These are phyloP conservation scores for Nerophis lumbriciformis DNA, from an alignment of 2,113 vertebrate genomes.

Conservation along the genomic window DNA sequence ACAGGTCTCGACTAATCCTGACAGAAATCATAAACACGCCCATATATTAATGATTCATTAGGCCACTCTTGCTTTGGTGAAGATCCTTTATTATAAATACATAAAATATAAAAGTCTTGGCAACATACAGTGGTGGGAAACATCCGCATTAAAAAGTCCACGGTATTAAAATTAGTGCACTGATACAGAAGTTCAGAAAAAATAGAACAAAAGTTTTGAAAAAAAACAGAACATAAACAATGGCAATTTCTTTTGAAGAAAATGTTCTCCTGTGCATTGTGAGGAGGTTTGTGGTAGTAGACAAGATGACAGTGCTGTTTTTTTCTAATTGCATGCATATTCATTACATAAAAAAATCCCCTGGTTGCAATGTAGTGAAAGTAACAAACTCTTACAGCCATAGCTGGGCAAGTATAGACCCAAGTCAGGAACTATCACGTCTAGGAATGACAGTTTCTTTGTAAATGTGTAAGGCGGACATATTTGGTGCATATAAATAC, in stretches of 20 bases:
- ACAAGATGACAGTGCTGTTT: constrained; percentile 24
- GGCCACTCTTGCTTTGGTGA: constrained; percentile 66
- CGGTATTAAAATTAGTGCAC: constrained; percentile 24
- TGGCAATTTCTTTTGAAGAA: constrained; percentile 34
- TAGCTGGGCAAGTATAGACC: constrained; percentile 10
- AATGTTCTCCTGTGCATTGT: constrained; percentile 36
- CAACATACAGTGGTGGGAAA: constrained; percentile 64
- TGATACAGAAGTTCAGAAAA: constrained; percentile 38
- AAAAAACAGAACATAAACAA: constrained; percentile 43
- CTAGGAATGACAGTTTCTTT: constrained; percentile 1
- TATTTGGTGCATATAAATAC: not conserved
- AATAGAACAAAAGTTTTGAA: constrained; percentile 28
- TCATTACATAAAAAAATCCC: constrained; percentile 9
- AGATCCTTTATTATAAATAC: constrained; percentile 79
- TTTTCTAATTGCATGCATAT: not conserved
- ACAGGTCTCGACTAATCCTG: constrained; percentile 1
- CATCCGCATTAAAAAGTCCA: constrained; percentile 24
- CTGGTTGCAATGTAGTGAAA: constrained; percentile 14
- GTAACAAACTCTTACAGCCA: constrained; percentile 16
- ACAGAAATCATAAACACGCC: constrained; percentile 48
- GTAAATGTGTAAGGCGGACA: constrained; percentile 7
- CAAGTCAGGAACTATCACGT: not conserved
- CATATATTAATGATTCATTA: constrained; percentile 73
- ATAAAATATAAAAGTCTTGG: constrained; percentile 55
- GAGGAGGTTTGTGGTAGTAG: constrained; percentile 19